These are phyloP conservation scores for Entomobrya proxima DNA, from an alignment of 2,888 invertebrate genomes.

Conservation along the genomic window DNA sequence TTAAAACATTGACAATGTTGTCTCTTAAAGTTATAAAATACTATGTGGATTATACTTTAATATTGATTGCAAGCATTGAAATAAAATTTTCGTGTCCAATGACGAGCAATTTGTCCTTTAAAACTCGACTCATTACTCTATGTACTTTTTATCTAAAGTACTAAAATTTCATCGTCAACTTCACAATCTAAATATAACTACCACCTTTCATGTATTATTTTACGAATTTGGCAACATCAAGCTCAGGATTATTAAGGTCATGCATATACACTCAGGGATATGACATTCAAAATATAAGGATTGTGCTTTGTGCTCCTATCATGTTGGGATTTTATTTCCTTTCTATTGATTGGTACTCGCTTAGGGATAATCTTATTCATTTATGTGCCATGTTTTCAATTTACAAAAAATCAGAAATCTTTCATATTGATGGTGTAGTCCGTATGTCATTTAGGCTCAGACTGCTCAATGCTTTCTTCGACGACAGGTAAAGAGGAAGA, in stretches of 20 bases:
- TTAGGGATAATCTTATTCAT: neutral
- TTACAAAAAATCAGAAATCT: neutral
- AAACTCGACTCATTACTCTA: no score
- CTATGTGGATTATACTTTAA: no score
- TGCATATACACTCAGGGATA: neutral
- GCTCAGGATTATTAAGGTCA: constrained; percentile 60
- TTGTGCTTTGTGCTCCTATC: neutral
- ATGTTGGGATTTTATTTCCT: neutral
- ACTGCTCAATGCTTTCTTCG: constrained; percentile 64
- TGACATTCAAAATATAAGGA: constrained; percentile 31
- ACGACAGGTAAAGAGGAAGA: constrained; percentile 68
- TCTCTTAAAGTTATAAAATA: no score
- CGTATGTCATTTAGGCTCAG: constrained; percentile 56
- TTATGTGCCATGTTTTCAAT: neutral
- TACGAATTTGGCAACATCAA: constrained; percentile 51
- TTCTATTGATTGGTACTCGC: constrained; percentile 1
- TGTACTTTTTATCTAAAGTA: neutral
- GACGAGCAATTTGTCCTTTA: no score
- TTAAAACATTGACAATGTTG: no score
- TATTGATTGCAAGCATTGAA: no score
- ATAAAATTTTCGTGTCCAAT: no score
- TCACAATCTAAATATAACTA: neutral
- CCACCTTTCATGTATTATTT: constrained; percentile 19
- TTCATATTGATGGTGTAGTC: constrained; percentile 43
- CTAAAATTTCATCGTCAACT: neutral